Conservation (phyloP, 30 jellyfish, hydroid and myxozoan species). For the Chironex yamaguchii region DNA sequence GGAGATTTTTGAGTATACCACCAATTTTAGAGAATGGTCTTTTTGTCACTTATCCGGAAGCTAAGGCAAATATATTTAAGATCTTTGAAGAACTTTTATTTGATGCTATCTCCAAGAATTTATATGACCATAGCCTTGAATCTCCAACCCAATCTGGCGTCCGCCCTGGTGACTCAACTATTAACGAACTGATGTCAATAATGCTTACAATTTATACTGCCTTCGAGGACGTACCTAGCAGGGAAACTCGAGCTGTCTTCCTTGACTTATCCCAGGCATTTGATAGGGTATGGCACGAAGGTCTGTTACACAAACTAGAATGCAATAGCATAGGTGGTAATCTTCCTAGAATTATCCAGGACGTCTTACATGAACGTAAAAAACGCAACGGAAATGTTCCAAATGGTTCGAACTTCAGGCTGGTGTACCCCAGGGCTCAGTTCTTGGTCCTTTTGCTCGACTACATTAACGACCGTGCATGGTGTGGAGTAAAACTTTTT, state of each 20-base stretch:
- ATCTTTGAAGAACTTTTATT: conserved; percentile 18
- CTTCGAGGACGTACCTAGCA: conserved; percentile 34
- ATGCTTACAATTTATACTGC: conserved; percentile 19
- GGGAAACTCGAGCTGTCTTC: conserved; percentile 30
- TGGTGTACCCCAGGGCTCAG: conserved; percentile 32
- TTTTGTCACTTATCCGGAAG: conserved; percentile 13
- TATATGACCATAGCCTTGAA: conserved; percentile 9
- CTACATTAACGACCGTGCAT: conserved; percentile 4
- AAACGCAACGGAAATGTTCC: not conserved
- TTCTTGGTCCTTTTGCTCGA: conserved; percentile 5
- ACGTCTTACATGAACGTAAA: conserved; percentile 8
- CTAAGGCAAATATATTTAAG: conserved; percentile 40
- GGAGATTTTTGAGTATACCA: conserved; percentile 39
- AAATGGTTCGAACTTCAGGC: conserved; percentile 3
- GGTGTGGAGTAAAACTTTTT: conserved; percentile 6
- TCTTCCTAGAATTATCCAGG: conserved; percentile 1
- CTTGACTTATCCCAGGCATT: conserved; percentile 39
- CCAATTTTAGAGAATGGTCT: conserved; percentile 51
- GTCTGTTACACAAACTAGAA: conserved; percentile 1
- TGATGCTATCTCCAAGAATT: conserved; percentile 9
- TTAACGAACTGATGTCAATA: conserved; percentile 24
- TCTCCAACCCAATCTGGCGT: conserved; percentile 11
- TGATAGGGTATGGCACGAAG: conserved; percentile 38
- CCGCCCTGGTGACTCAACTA: conserved; percentile 4
- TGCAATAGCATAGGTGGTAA: conserved; percentile 20